Base-by-base conservation (phyloP, 2,113 vertebrate genomes). In the Psittacula cyanocephala region DNA sequence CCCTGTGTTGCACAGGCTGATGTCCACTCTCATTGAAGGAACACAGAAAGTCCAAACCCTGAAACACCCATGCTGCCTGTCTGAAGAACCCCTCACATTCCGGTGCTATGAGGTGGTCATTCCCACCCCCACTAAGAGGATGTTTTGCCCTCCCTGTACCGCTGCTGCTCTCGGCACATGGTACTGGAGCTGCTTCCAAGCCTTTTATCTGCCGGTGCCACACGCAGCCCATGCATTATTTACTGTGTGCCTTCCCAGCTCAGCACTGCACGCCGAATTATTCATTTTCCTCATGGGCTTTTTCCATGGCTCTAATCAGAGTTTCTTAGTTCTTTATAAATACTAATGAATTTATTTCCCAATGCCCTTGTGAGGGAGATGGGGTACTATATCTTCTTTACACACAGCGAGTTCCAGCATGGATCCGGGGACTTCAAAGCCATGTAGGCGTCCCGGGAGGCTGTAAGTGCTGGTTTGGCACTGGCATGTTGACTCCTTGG, bases 261-360 rank as follows among this genome's bases (percentile, higher is more conserved):
- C 81, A 17, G 50, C 7, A 4, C 77, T 17, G 62, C 52, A 8
- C 1, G 0, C 50, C 22, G 0, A 78, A 59, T 87, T 88, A 81
- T 67, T 89, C 7, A 81, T 94, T 78, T 91, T 81, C 91, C 88
- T 78, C 2, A 6, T 44, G 85, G 79, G 75, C 78, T 71, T 75
- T 91, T 94, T 91, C 91, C 53, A 23, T 16, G 69, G 50, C 57
- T 62, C 85, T 93, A 84, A 93, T 78, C 85, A 93, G 88, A 84
- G 74, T 81, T 87, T 79, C 76, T 88, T 68, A 72, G 76, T 69
- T 83, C 86, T 76, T 93, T 60, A 92, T 47, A 88, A 92, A 93
- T 80, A 77, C 68, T 95, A 92, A 93, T 91, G 79, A 93, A 95
- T 92, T 90, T 90, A 91, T 92, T 93, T 95, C 83, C 52, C 3